A percentile compares a stretch with the other conserved stretches of the same genome.
Evolutionary conservation across 2,888 invertebrate species (phyloP).

Genomic region (Eupithecia vulgata): DNA sequence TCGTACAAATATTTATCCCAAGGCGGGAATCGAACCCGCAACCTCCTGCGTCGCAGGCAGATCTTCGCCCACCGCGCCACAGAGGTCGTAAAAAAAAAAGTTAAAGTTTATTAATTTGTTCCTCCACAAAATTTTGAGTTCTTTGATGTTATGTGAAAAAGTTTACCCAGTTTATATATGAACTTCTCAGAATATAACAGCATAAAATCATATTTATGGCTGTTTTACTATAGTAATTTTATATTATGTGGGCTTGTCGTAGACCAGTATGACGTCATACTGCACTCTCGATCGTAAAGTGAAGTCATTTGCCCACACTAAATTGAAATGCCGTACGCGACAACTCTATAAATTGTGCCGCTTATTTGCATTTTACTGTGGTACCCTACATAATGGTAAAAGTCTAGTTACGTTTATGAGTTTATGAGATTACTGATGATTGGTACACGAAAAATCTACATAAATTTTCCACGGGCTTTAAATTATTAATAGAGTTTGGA

Average conservation of each 20-base stretch:
- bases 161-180: neutral
- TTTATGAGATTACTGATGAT: neutral
- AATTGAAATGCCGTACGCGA: slow-evolving; percentile 37
- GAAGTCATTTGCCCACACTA: slow-evolving; percentile 33
- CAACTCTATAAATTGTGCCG: slow-evolving; percentile 22
- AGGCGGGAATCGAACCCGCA: no score
- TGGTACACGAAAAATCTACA: neutral
- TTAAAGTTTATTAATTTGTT: neutral
- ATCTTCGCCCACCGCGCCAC: no score
- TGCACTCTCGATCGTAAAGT: slow-evolving; percentile 29
- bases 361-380: slow-evolving; percentile 22
- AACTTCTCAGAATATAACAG: neutral
- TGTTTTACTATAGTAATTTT: neutral
- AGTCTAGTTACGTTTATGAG: neutral
- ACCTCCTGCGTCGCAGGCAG: no score
- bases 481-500: neutral
- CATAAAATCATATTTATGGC: neutral
- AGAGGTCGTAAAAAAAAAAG: no score
- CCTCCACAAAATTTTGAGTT: neutral
- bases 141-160: neutral
- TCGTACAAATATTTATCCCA: no score
- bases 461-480: neutral
- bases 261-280: slow-evolving; percentile 36
- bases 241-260: slow-evolving; percentile 3
- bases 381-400: neutral